Base-by-base conservation (phyloP, 2,113 vertebrate species). In the Centrocercus urophasianus region DNA sequence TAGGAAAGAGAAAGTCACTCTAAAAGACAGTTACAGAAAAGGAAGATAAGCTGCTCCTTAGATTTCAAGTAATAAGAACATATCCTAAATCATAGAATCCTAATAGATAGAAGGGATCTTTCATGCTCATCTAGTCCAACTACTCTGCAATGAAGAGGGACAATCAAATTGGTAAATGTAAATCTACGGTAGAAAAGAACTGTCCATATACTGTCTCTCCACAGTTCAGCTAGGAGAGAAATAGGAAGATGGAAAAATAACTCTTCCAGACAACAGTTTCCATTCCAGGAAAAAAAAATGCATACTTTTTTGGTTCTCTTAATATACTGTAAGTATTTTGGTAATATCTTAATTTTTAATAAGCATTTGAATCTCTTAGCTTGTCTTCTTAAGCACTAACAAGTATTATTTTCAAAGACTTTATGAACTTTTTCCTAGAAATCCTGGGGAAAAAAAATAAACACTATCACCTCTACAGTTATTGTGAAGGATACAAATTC, bases 391-490 rank as follows among this genome's bases (percentile, higher is more conserved):
- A 91, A 91, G 19, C 28, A 25, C 13, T 73, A 42, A 54, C 15
- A 88, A 48, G 45, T 85, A 11, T 6, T 69, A 24, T 2, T 76
- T 6, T 63, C 24, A 36, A 27, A 19, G 21, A 66, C 63, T 13
- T 77, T 64, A 54, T 3, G 6, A 61, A 19, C 10, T 4, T 71
- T 81, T 78, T 34, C 27, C 21, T 38, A 84, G 38, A 86, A 64
- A n/a, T 10, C 16, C 19, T 14, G 2, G 8, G 11, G 4, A 5
- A 30, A 60, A 28, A 5, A 32, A 60, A 16, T 19, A 4, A 38
- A 61, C 63, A 13, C 6, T 6, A 30, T 19, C 1, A 5, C 0
- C 7, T 45, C 87, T 67, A 59, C 8, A 1, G 50, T 36, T 84
- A 70, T 17, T 76, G 21, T 21, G 36, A 85, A 74, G 13, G 38